Conservation (phyloP, 1,140 invertebrate species). For the Brachionus koreanus region DNA sequence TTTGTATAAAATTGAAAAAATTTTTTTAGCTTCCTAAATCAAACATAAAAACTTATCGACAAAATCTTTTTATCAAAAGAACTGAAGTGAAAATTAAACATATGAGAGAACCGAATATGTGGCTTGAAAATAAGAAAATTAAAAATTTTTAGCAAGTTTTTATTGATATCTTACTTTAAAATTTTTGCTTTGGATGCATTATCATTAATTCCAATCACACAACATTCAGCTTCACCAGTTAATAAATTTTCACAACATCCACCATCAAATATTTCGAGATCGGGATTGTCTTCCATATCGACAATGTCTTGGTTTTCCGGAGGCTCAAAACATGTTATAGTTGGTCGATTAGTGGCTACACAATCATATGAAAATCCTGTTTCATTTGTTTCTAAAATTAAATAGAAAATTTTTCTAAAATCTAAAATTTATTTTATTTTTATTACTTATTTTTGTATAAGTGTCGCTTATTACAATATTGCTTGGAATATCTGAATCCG, state of each 20-base stretch:
- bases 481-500: neutral
- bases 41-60: constrained; percentile 9
- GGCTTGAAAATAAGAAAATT: neutral
- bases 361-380: constrained; percentile 1
- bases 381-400: neutral
- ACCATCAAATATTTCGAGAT: constrained; percentile 9
- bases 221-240: neutral
- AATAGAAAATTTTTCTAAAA: neutral
- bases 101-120: neutral
- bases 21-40: too few relatives aligned
- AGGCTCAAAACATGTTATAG: constrained; percentile 19
- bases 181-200: neutral
- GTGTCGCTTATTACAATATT: neutral
- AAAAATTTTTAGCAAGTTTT: neutral
- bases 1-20: too few relatives aligned
- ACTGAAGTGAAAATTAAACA: neutral
- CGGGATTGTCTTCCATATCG: neutral
- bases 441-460: constrained; percentile 6
- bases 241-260: neutral
- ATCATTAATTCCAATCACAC: constrained; percentile 26
- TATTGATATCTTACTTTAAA: neutral
- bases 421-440: neutral
- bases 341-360: neutral
- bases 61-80: neutral
- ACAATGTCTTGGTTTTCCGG: neutral